Base-by-base conservation (phyloP, 2,113 vertebrate species). In the Bolborhynchus lineola region DNA sequence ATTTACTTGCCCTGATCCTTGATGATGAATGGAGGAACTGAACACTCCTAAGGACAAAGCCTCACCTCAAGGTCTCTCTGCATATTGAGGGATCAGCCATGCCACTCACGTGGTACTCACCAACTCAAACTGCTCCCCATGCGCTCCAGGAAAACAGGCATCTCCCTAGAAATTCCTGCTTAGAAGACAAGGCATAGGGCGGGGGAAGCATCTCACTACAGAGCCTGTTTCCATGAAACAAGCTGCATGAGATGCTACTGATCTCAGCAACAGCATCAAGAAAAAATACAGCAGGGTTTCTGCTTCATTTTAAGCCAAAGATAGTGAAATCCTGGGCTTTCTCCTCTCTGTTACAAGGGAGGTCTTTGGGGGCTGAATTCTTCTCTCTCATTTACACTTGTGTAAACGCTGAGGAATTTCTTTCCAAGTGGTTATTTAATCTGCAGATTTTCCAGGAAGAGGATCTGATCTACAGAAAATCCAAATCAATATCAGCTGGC, bases 81-180 rank as follows among this genome's bases (percentile, higher is more conserved):
- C 20, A 10, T 59, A 35, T 2, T 14, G 33, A 35, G 57, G 57
- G 57, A 35, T 59, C 17, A 4, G 41, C 47, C 46, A 17, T 25
- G 8, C 8, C 50, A 13, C 57, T 59, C 21, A 24, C 33, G 35
- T 35, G 57, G 7, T 20, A 3, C 59, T 16, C 41, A 5, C 25
- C 35, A 1, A 3, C 39, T 13, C 71, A 14, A 70, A 65, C 85
- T 1, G 5, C 47, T 20, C 5, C 91, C 50, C 14, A 3, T 1
- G 0, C 35, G 33, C 7, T 1, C 13, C 7, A 33, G 3, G 18
- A 60, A 94, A 69, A 55, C 0, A 24, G 28, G 1, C 12, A 10
- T 12, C 8, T 41, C 19, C 37, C 19, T 9, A 6, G n/a, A 23
- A 68, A 81, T 29, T 47, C 7, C 69, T 59, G 59, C 80, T 79